Conservation (phyloP, 2,888 invertebrate species). For the Hylaea fasciaria region DNA sequence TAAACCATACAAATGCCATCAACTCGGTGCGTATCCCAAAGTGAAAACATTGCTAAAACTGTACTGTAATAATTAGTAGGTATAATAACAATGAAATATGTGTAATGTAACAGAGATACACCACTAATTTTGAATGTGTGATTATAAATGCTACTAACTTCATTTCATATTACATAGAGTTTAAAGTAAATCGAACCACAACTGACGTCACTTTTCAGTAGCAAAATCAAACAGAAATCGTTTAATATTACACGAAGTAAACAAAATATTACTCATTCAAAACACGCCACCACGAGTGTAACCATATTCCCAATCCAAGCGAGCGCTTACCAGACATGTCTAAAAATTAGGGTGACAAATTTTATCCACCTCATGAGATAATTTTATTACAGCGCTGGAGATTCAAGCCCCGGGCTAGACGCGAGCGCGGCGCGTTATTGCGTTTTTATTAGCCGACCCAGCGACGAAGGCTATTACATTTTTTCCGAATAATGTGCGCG, state of each 20-base stretch:
- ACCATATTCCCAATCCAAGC: conserved; percentile 19
- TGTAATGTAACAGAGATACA: too few species aligned
- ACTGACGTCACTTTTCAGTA: not conserved
- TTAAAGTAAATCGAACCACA: too few species aligned
- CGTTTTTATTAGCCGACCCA: conserved; percentile 74
- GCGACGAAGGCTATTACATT: conserved; percentile 66
- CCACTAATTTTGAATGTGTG: too few species aligned
- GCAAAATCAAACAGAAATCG: conserved; percentile 8
- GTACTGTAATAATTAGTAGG: too few species aligned
- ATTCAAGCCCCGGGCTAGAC: conserved; percentile 67
- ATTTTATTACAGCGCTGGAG: conserved; percentile 75
- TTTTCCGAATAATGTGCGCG: conserved; percentile 65
- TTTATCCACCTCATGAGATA: conserved; percentile 72
- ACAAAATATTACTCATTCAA: conserved; percentile 24
- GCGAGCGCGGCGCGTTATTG: conserved; percentile 70
- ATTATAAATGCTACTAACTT: too few species aligned
- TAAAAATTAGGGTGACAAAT: conserved; percentile 72
- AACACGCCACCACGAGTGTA: conserved; percentile 14
- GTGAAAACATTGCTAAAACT: not conserved
- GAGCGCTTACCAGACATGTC: conserved; percentile 44
- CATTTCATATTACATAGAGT: too few species aligned
- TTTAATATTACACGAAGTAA: conserved; percentile 13
- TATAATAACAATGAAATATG: too few species aligned
- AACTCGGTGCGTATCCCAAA: too few species aligned
- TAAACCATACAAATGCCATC: conserved; percentile 1